These are phyloP conservation scores for Litoditis marina DNA, from an alignment of 2,888 invertebrate genomes.

Conservation along the genomic window DNA sequence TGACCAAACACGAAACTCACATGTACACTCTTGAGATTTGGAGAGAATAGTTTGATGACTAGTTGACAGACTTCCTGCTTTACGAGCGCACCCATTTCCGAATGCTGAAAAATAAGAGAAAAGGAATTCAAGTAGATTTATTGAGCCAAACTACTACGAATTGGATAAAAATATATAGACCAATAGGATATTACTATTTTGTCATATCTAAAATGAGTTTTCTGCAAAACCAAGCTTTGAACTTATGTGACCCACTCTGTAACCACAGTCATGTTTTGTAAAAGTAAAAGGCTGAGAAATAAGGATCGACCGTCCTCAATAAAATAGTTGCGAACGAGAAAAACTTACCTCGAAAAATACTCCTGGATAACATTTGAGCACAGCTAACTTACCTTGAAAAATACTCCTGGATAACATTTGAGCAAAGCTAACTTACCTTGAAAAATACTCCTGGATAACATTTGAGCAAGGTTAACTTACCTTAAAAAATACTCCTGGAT, in stretches of 20 bases:
- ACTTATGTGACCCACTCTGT: too few species aligned
- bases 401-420: conserved; percentile 67
- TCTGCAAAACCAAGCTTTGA: too few species aligned
- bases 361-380: conserved; percentile 71
- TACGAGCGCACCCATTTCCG: conserved; percentile 86
- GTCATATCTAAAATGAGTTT: background rate
- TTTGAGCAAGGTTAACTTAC: conserved; percentile 75
- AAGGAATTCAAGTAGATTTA: background rate
- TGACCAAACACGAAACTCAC: conserved; percentile 26
- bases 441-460: conserved; percentile 65
- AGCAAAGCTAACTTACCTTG: conserved; percentile 73
- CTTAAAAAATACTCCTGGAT: conserved; percentile 65
- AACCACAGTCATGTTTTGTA: too few species aligned
- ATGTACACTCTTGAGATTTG: conserved; percentile 87
- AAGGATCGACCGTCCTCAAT: too few species aligned
- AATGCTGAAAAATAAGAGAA: conserved; percentile 71
- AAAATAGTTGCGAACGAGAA: background rate
- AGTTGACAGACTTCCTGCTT: conserved; percentile 96
- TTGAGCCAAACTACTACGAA: too few species aligned
- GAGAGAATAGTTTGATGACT: conserved; percentile 95
- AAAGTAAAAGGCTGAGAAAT: too few species aligned
- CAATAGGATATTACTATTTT: background rate
- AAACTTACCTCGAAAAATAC: conserved; percentile 64
- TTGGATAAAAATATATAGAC: background rate
- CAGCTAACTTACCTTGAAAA: conserved; percentile 69